Percentiles rank a stretch among this genome's conserved stretches.
Conservation (phyloP, 2,797 vertebrate genomes). For the Pseudomugil gertrudae region DNA sequence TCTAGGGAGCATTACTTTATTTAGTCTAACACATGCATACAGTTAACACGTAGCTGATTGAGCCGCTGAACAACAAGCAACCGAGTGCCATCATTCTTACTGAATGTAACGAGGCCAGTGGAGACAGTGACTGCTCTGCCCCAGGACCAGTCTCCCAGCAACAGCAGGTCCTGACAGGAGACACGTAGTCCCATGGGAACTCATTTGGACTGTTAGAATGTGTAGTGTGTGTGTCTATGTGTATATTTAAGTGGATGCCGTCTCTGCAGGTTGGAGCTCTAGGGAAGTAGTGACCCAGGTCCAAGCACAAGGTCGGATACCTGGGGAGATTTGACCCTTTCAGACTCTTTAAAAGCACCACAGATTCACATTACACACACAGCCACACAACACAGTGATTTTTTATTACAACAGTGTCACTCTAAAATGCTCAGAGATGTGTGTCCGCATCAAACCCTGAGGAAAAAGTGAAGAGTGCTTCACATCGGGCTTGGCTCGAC, state of each 20-base stretch:
- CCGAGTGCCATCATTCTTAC: constrained; percentile 67
- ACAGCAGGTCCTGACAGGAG: constrained; percentile 77
- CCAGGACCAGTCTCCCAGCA: constrained; percentile 79
- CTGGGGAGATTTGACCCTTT: constrained; percentile 51
- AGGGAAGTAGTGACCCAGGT: constrained; percentile 57
- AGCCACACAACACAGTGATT: constrained; percentile 26
- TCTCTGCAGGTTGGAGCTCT: constrained; percentile 58
- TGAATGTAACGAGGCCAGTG: constrained; percentile 69
- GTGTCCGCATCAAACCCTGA: constrained; percentile 46
- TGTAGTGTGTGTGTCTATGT: constrained; percentile 28
- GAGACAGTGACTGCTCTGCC: constrained; percentile 69
- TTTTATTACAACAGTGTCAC: constrained; percentile 60
- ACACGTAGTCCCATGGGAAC: constrained; percentile 71
- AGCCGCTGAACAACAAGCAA: constrained; percentile 54
- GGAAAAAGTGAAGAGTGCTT: constrained; percentile 52
- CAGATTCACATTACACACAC: constrained; percentile 6
- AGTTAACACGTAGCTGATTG: constrained; percentile 14
- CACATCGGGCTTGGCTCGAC: constrained; percentile 33
- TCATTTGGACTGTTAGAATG: constrained; percentile 77
- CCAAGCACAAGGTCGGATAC: constrained; percentile 53
- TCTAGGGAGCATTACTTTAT: constrained; percentile 39
- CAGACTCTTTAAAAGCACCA: constrained; percentile 28
- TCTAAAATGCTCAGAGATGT: constrained; percentile 62
- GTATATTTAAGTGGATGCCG: constrained; percentile 59
- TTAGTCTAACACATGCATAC: constrained; percentile 25